Conservation (phyloP, 2,797 vertebrate genomes). For the Enteromius mattozi region DNA sequence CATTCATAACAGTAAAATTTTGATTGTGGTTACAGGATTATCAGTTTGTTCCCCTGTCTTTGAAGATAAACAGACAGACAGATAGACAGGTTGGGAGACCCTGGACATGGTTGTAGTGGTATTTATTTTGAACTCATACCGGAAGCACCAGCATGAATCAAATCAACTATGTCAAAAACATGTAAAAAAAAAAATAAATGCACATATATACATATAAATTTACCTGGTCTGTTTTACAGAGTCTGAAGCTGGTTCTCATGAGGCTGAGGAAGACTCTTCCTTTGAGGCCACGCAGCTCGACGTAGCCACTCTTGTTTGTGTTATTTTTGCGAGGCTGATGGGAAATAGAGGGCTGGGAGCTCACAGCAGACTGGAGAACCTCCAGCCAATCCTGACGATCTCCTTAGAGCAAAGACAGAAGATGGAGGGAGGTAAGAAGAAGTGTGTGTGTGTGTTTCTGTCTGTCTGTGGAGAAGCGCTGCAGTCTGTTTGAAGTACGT, state of each 20-base stretch:
- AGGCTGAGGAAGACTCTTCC: constrained; percentile 90
- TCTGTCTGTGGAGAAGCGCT: constrained; percentile 16
- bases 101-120: not conserved
- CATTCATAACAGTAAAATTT: too few species aligned
- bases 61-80: too few species aligned
- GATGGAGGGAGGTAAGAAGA: constrained; percentile 45
- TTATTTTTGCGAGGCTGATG: constrained; percentile 67
- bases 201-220: constrained; percentile 67
- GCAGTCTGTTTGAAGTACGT: constrained; percentile 47
- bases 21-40: too few species aligned
- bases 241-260: constrained; percentile 89
- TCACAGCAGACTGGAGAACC: constrained; percentile 81
- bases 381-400: constrained; percentile 94
- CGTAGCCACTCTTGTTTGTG: constrained; percentile 86
- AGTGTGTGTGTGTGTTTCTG: not conserved
- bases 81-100: not conserved
- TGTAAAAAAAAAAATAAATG: too few species aligned
- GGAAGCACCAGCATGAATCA: not conserved
- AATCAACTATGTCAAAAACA: not conserved
- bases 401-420: constrained; percentile 76
- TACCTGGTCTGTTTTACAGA: constrained; percentile 98
- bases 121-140: not conserved
- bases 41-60: too few species aligned
- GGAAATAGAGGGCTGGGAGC: constrained; percentile 73
- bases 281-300: constrained; percentile 95